Evolutionary conservation across 1,140 invertebrate species (phyloP).

Genomic region (Eupeodes corollae): DNA sequence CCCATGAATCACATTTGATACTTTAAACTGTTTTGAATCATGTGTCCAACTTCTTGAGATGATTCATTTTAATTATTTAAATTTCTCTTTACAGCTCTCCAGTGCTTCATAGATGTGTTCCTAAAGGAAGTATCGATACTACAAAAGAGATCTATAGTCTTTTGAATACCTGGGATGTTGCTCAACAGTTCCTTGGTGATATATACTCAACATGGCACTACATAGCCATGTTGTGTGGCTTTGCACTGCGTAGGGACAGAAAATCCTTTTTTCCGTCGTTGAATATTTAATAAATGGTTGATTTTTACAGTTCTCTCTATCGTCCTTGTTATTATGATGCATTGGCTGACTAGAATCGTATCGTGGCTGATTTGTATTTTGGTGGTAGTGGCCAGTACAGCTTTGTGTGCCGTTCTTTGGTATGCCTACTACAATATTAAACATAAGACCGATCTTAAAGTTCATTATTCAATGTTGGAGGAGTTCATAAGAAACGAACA

Average conservation of each 20-base stretch:
- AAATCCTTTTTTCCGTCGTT: too few relatives aligned
- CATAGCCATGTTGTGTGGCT: slow-evolving; percentile 66
- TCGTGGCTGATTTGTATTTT: slow-evolving; percentile 78
- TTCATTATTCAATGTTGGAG: slow-evolving; percentile 43
- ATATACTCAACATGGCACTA: slow-evolving; percentile 78
- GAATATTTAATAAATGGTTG: slow-evolving; percentile 1
- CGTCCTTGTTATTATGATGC: slow-evolving; percentile 70
- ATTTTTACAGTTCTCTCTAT: slow-evolving; percentile 59
- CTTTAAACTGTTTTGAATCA: not conserved
- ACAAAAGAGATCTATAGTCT: slow-evolving; percentile 61
- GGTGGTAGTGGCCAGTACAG: slow-evolving; percentile 61
- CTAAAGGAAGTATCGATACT: slow-evolving; percentile 41
- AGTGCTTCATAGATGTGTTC: slow-evolving; percentile 81
- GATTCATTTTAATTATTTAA: not conserved
- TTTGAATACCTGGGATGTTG: slow-evolving; percentile 75
- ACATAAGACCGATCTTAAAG: slow-evolving; percentile 35
- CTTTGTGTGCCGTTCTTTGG: slow-evolving; percentile 72
- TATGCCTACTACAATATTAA: slow-evolving; percentile 75
- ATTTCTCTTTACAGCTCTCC: slow-evolving; percentile 44
- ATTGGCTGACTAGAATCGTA: slow-evolving; percentile 69
- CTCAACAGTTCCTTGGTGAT: slow-evolving; percentile 79
- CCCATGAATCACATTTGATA: not conserved
- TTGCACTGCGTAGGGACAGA: slow-evolving; percentile 68
- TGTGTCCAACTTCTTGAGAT: too few relatives aligned
- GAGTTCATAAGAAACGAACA: slow-evolving; percentile 77